Evolutionary conservation across 2,797 vertebrate genomes (phyloP).

Genomic region (Chaunax sp.): DNA sequence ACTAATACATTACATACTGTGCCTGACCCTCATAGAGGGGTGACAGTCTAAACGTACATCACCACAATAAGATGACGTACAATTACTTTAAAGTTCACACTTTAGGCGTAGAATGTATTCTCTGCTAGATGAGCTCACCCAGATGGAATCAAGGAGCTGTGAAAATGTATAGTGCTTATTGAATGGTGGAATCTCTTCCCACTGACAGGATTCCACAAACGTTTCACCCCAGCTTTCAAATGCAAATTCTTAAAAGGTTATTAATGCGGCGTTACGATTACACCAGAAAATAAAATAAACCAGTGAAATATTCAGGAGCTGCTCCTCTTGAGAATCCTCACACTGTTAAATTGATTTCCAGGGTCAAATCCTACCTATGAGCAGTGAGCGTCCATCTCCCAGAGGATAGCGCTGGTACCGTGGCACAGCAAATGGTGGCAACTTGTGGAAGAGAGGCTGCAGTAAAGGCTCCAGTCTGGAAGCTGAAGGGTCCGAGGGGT

Average conservation of each 20-base stretch:
- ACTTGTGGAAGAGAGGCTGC: constrained; percentile 91
- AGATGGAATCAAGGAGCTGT: constrained; percentile 32
- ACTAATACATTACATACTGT: constrained; percentile 50
- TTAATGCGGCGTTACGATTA: constrained; percentile 40
- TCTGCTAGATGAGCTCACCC: constrained; percentile 34
- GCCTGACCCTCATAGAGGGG: constrained; percentile 46
- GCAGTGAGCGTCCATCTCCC: constrained; percentile 91
- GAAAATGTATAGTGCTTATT: constrained; percentile 35
- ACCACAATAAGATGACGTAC: constrained; percentile 40
- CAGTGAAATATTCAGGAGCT: constrained; percentile 52
- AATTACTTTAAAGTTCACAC: constrained; percentile 58
- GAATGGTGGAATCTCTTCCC: constrained; percentile 27
- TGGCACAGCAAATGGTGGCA: constrained; percentile 92
- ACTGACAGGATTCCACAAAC: constrained; percentile 40
- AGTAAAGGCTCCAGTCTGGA: constrained; percentile 94
- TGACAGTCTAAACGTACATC: constrained; percentile 40
- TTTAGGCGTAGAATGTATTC: constrained; percentile 35
- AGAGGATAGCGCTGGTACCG: constrained; percentile 96
- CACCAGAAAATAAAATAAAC: constrained; percentile 46
- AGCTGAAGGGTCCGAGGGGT: constrained; percentile 96
- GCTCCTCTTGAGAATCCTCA: not conserved
- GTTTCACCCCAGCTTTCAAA: constrained; percentile 48
- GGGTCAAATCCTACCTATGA: constrained; percentile 86
- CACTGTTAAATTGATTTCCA: constrained; percentile 44
- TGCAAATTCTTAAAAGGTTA: constrained; percentile 42